These are phyloP conservation scores for Lymantria monacha DNA, from an alignment of 2,888 invertebrate species.

Conservation along the genomic window DNA sequence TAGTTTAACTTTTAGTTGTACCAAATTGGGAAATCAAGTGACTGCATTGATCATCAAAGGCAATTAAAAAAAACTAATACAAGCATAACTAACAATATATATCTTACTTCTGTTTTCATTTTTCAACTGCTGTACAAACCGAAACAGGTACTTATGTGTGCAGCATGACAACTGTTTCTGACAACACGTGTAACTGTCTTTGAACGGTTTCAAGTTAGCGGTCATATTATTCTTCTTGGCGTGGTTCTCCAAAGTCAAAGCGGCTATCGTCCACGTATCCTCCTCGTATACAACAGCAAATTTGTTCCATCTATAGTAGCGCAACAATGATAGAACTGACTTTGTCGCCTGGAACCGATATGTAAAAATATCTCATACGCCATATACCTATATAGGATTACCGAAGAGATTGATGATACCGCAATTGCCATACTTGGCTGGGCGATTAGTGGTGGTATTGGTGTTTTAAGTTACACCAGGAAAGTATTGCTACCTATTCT, in stretches of 20 bases:
- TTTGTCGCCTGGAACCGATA: conserved; percentile 89
- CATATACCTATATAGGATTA: too few relatives aligned
- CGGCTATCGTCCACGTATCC: conserved; percentile 88
- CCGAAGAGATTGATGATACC: too few relatives aligned
- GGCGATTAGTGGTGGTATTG: too few relatives aligned
- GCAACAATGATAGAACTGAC: conserved; percentile 94
- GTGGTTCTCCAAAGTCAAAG: conserved; percentile 89
- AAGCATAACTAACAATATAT: too few relatives aligned
- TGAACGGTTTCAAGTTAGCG: conserved; percentile 88
- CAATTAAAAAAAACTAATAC: too few relatives aligned
- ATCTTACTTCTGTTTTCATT: conserved; percentile 90
- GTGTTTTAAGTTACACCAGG: too few relatives aligned
- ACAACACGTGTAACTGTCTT: conserved; percentile 89
- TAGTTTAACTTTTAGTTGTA: too few relatives aligned
- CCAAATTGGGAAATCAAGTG: too few relatives aligned
- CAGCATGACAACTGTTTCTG: conserved; percentile 89
- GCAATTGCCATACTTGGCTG: too few relatives aligned
- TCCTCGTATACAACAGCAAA: conserved; percentile 93
- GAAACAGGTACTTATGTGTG: conserved; percentile 90
- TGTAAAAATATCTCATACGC: too few relatives aligned
- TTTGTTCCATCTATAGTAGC: conserved; percentile 96
- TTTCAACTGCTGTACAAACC: conserved; percentile 92
- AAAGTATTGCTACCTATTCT: too few relatives aligned
- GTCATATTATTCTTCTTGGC: conserved; percentile 90
- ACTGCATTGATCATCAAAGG: too few relatives aligned